Conservation (phyloP, 1,140 invertebrate genomes). For the Epicauta chinensis region DNA sequence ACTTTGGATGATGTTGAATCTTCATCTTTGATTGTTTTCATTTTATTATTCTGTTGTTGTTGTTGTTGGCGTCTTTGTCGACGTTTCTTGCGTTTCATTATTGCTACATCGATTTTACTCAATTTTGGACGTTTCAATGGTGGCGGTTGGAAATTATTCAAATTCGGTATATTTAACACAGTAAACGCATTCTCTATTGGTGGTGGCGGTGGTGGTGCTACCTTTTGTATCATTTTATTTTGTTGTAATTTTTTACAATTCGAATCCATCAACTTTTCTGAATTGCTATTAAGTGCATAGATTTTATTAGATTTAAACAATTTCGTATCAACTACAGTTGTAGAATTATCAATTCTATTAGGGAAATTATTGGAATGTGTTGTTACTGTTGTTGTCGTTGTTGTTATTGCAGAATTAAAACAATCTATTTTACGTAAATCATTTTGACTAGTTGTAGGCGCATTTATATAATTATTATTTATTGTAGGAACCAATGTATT, state of each 20-base stretch:
- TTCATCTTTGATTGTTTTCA: conserved; percentile 13
- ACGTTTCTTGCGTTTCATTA: conserved; percentile 21
- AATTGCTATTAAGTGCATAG: background rate
- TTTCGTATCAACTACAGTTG: background rate
- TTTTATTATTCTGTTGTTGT: conserved; percentile 6
- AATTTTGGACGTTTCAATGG: conserved; percentile 28
- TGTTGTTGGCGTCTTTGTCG: conserved; percentile 13
- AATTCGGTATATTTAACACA: conserved; percentile 34
- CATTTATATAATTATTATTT: conserved; percentile 31
- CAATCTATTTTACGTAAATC: conserved; percentile 18
- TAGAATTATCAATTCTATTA: background rate
- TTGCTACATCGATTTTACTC: conserved; percentile 38
- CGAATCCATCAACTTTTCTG: background rate
- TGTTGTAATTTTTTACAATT: background rate
- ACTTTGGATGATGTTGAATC: conserved; percentile 11
- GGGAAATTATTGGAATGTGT: conserved; percentile 15
- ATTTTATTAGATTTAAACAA: background rate
- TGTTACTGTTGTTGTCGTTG: background rate
- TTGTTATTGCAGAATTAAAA: background rate
- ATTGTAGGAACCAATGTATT: conserved; percentile 33
- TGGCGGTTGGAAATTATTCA: conserved; percentile 21
- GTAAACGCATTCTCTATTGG: conserved; percentile 17
- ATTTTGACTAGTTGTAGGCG: conserved; percentile 33
- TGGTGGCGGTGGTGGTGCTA: too few relatives aligned
- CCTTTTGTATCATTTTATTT: background rate